Conservation (phyloP, 2,888 invertebrate genomes). For the Rhingia rostrata region DNA sequence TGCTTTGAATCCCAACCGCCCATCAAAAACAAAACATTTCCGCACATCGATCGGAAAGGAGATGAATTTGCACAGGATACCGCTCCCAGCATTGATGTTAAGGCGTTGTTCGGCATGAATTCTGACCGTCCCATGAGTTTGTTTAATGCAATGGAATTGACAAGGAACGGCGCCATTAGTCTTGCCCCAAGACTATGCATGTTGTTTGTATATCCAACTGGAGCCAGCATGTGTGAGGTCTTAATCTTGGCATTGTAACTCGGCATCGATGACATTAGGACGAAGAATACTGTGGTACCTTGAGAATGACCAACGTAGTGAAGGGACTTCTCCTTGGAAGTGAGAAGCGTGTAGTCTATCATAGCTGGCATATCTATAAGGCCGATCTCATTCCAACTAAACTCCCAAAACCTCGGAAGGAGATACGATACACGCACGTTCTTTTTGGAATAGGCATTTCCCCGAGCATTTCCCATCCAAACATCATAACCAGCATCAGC, state of each 20-base stretch:
- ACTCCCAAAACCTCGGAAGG: slow-evolving; percentile 86
- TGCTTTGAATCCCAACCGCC: slow-evolving; percentile 80
- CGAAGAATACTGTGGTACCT: slow-evolving; percentile 90
- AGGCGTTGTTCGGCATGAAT: slow-evolving; percentile 85
- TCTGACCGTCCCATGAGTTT: slow-evolving; percentile 83
- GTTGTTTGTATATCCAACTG: slow-evolving; percentile 86
- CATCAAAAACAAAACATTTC: slow-evolving; percentile 79
- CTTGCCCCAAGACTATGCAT: slow-evolving; percentile 83
- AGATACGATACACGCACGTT: slow-evolving; percentile 83
- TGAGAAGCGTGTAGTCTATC: slow-evolving; percentile 87
- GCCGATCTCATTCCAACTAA: slow-evolving; percentile 89
- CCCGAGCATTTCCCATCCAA: slow-evolving; percentile 92
- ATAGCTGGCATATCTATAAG: slow-evolving; percentile 90
- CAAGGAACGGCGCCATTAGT: slow-evolving; percentile 81
- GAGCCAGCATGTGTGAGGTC: slow-evolving; percentile 88
- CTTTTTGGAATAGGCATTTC: slow-evolving; percentile 85
- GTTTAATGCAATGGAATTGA: slow-evolving; percentile 78
- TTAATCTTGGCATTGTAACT: slow-evolving; percentile 87
- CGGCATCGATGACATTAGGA: slow-evolving; percentile 87
- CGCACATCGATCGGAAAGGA: slow-evolving; percentile 78
- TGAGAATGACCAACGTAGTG: slow-evolving; percentile 88
- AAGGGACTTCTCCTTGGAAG: slow-evolving; percentile 85
- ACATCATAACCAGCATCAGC: slow-evolving; percentile 89
- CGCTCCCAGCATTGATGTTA: slow-evolving; percentile 77
- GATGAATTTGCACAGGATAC: slow-evolving; percentile 85